Conservation (phyloP, 2,113 vertebrate genomes). For the Ceyx melanurus region DNA sequence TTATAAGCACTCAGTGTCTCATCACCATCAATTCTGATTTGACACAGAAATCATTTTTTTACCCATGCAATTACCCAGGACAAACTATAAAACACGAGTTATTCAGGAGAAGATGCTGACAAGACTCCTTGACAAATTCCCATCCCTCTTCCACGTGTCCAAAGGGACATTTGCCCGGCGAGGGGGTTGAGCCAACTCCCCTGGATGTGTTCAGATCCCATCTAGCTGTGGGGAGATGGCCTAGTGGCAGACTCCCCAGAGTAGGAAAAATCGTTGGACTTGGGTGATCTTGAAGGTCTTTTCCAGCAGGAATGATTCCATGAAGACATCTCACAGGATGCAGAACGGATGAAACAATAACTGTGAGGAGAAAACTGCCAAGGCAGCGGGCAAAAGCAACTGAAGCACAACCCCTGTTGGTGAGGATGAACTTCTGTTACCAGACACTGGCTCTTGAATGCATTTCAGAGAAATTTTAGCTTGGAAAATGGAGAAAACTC, state of each 20-base stretch:
- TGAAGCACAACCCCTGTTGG: background rate
- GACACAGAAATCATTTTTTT: background rate
- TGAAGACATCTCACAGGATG: background rate
- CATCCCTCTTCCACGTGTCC: background rate
- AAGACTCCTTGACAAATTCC: background rate
- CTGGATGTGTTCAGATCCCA: too few species aligned
- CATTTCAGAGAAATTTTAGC: background rate
- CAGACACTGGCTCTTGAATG: background rate
- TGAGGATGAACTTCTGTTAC: background rate
- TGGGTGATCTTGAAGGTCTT: too few species aligned
- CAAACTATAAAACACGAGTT: background rate
- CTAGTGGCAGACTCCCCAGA: too few species aligned
- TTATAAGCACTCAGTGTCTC: background rate
- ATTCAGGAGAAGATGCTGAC: background rate
- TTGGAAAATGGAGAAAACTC: background rate
- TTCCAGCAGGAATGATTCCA: too few species aligned
- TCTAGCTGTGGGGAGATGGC: too few species aligned
- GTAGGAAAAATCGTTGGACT: too few species aligned
- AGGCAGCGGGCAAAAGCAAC: background rate
- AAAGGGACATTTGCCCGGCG: background rate
- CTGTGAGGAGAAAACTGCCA: background rate
- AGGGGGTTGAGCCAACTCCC: too few species aligned
- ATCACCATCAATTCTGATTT: background rate
- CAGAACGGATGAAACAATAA: background rate
- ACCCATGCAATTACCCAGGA: background rate